Conservation (phyloP, 2,888 invertebrate species). For the Troglohyphantes excavatus region DNA sequence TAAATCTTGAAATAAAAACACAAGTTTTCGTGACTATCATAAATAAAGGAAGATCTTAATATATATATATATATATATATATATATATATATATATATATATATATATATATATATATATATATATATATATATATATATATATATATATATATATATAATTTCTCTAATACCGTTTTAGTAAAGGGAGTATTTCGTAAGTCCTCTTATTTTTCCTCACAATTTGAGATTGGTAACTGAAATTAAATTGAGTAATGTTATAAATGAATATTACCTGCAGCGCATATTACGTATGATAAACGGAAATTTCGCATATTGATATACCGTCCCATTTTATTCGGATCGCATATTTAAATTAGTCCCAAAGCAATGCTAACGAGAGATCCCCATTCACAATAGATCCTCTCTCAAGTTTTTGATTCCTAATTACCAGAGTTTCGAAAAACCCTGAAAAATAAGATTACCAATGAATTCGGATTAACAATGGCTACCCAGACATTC, state of each 20-base stretch:
- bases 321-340: background rate
- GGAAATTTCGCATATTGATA: background rate
- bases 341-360: background rate
- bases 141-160: too few species aligned
- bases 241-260: background rate
- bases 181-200: too few species aligned
- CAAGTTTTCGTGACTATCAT: too few species aligned
- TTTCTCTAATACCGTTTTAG: too few species aligned
- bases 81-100: too few species aligned
- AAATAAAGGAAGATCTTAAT: too few species aligned
- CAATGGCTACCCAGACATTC: slow-evolving; percentile 61
- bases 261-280: background rate
- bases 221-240: too few species aligned
- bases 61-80: too few species aligned
- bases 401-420: slow-evolving; percentile 40
- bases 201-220: too few species aligned
- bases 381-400: slow-evolving; percentile 14
- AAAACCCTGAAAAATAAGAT: slow-evolving; percentile 62
- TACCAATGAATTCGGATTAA: slow-evolving; percentile 55
- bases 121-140: too few species aligned
- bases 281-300: background rate
- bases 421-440: slow-evolving; percentile 64
- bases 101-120: too few species aligned
- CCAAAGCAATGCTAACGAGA: slow-evolving; percentile 10
- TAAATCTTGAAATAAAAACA: too few species aligned